phyloP scores from a whole-genome alignment of 1,140 invertebrate genomes.

The Euura lappo region DNA sequence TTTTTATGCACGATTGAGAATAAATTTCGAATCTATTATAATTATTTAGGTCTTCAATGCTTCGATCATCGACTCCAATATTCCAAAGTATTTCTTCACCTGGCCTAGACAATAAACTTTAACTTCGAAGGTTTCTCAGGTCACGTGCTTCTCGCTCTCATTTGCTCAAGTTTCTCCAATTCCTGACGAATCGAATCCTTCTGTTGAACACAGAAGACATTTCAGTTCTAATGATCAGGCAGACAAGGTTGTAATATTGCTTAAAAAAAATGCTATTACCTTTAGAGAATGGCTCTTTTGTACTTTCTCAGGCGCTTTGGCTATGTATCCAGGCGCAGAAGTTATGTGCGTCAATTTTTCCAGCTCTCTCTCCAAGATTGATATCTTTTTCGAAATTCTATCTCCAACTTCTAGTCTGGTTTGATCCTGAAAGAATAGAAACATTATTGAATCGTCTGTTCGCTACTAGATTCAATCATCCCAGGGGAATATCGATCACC shows the following conservation, averaged over 20 bases:
- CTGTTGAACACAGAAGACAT: not conserved
- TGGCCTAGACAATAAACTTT: not conserved
- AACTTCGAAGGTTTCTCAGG: not conserved
- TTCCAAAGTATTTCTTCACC: too few species aligned
- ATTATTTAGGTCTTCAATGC: too few species aligned
- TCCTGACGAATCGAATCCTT: not conserved
- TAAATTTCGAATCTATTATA: too few species aligned
- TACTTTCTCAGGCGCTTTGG: slow-evolving; percentile 36
- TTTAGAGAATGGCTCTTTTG: slow-evolving; percentile 33
- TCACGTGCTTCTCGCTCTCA: not conserved
- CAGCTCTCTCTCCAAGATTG: slow-evolving; percentile 50
- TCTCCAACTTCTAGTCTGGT: slow-evolving; percentile 27
- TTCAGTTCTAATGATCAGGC: not conserved
- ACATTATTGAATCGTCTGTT: slow-evolving; percentile 14
- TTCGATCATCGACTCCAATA: too few species aligned
- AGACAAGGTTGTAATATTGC: not conserved
- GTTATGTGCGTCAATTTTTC: slow-evolving; percentile 45
- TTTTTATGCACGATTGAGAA: too few species aligned
- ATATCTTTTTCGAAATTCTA: slow-evolving; percentile 48
- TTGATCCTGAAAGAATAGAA: slow-evolving; percentile 16
- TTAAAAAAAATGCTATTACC: slow-evolving; percentile 18
- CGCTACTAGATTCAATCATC: slow-evolving; percentile 29
- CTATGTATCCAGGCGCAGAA: slow-evolving; percentile 36
- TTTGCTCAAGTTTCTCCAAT: not conserved
- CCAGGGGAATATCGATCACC: slow-evolving; percentile 26